Conservation (phyloP, 2,888 invertebrate genomes). For the Pseudeuparius sepicola region DNA sequence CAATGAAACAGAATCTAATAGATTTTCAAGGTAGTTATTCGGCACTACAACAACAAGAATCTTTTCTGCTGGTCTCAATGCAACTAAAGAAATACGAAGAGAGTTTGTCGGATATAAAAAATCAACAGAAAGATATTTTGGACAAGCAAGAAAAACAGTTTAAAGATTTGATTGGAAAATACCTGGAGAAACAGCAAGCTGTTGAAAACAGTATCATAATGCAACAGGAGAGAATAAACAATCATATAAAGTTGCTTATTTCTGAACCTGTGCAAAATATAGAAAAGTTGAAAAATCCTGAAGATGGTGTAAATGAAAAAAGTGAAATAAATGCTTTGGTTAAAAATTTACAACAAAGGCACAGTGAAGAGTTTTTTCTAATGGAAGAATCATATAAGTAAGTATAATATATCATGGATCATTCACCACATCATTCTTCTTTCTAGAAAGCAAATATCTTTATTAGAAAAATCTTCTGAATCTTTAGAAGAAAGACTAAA, state of each 20-base stretch:
- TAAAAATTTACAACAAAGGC: slow-evolving; percentile 44
- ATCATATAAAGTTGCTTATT: slow-evolving; percentile 46
- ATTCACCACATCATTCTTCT: slow-evolving; percentile 1
- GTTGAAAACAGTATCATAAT: slow-evolving; percentile 49
- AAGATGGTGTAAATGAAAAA: slow-evolving; percentile 35
- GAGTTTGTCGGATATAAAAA: slow-evolving; percentile 46
- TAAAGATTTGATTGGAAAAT: slow-evolving; percentile 44
- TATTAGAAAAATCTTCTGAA: slow-evolving; percentile 46
- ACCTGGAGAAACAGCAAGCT: slow-evolving; percentile 46
- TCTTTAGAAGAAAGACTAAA: slow-evolving; percentile 51
- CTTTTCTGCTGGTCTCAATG: slow-evolving; percentile 50
- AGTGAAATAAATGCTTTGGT: slow-evolving; percentile 30
- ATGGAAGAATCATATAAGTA: slow-evolving; percentile 56
- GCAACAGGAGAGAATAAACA: slow-evolving; percentile 52
- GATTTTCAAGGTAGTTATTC: slow-evolving; percentile 43
- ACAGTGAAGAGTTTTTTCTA: slow-evolving; percentile 51
- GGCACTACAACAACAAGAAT: slow-evolving; percentile 52
- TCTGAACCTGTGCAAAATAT: slow-evolving; percentile 24
- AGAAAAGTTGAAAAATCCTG: slow-evolving; percentile 3
- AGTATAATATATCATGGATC: slow-evolving; percentile 15
- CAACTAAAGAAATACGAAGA: slow-evolving; percentile 55
- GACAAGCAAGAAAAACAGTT: slow-evolving; percentile 45
- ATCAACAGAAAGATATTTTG: slow-evolving; percentile 47
- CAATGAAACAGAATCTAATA: slow-evolving; percentile 5
- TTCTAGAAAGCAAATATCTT: slow-evolving; percentile 48